phyloP scores from a whole-genome alignment of 2,113 vertebrate species.

The Rhinoderma darwinii region DNA sequence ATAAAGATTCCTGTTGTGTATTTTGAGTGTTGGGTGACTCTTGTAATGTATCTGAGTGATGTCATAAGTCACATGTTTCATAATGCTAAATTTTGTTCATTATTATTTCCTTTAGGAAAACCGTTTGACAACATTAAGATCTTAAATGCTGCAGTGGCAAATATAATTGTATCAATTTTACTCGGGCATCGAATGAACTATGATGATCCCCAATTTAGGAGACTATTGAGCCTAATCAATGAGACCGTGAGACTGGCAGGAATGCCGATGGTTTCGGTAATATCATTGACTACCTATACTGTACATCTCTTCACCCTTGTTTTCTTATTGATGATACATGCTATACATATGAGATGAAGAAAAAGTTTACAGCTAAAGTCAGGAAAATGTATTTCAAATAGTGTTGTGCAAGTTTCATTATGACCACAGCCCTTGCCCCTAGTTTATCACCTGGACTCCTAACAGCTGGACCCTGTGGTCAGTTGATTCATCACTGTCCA shows the following conservation, averaged over 20 bases:
- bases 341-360: too few relatives aligned
- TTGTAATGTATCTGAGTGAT: too few relatives aligned
- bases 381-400: too few relatives aligned
- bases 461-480: too few relatives aligned
- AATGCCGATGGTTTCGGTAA: neutral
- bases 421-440: too few relatives aligned
- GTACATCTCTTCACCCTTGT: neutral
- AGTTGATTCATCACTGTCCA: too few relatives aligned
- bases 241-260: neutral
- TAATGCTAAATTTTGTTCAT: neutral
- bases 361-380: too few relatives aligned
- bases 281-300: neutral
- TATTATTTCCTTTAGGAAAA: neutral
- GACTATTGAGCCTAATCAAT: neutral
- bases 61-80: too few relatives aligned
- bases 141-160: neutral
- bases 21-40: too few relatives aligned
- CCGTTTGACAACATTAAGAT: neutral
- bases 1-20: too few relatives aligned
- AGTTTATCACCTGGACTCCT: too few relatives aligned
- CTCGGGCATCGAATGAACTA: neutral
- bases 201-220: neutral
- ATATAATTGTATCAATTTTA: conserved; percentile 1
- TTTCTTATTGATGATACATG: neutral
- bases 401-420: too few relatives aligned